These are phyloP conservation scores for Halotydeus destructor DNA, from an alignment of 1,140 invertebrate species.

Conservation along the genomic window DNA sequence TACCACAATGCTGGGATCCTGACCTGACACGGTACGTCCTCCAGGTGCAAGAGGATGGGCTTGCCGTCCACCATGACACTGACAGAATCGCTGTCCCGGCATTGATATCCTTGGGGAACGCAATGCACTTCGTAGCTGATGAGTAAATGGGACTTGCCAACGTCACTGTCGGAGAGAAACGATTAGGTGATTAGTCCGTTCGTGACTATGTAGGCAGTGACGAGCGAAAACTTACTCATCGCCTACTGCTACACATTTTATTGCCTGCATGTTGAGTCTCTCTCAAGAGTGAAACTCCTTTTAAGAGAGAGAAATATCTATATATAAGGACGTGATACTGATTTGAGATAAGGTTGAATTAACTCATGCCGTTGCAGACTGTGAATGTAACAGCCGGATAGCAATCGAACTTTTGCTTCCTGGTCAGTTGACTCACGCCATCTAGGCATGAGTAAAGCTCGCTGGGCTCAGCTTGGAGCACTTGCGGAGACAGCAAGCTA, in stretches of 20 bases:
- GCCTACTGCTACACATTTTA: constrained; percentile 49
- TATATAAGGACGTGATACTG: too few species aligned
- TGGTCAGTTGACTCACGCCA: too few species aligned
- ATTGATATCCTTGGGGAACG: constrained; percentile 96
- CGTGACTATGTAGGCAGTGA: too few species aligned
- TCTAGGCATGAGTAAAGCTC: too few species aligned
- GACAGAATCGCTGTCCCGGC: constrained; percentile 91
- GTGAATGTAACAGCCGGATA: too few species aligned
- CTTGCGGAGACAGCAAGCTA: too few species aligned
- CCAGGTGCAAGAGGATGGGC: constrained; percentile 81
- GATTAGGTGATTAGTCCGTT: neutral
- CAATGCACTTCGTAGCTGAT: constrained; percentile 96
- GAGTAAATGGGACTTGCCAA: constrained; percentile 96
- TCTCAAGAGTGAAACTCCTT: too few species aligned
- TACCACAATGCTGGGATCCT: constrained; percentile 85
- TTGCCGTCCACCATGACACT: constrained; percentile 99
- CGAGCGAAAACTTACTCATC: constrained; percentile 40
- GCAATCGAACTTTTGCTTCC: too few species aligned
- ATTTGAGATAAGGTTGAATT: too few species aligned
- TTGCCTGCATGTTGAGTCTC: constrained; percentile 11
- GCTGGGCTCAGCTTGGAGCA: too few species aligned
- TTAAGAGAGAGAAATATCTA: too few species aligned
- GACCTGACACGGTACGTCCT: constrained; percentile 83
- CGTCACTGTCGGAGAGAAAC: constrained; percentile 32
- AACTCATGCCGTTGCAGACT: too few species aligned